phyloP scores from a whole-genome alignment of 2,888 invertebrate genomes.

The Xylota sylvarum region DNA sequence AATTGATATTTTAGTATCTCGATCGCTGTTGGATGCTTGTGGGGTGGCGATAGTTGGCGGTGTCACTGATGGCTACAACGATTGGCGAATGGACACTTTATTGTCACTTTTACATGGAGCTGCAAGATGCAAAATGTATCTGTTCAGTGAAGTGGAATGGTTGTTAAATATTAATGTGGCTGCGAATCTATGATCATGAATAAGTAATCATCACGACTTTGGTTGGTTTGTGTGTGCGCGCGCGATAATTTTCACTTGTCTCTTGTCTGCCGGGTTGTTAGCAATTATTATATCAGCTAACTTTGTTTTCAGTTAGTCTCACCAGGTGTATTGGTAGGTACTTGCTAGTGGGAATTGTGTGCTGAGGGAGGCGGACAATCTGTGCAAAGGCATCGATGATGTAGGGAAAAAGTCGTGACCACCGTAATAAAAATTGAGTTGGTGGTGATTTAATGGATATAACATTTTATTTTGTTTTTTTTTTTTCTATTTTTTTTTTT shows the following conservation, averaged over 20 bases:
- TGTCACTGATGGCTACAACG: slow-evolving; percentile 63
- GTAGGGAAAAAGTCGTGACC: slow-evolving; percentile 68
- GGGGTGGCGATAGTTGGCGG: slow-evolving; percentile 15
- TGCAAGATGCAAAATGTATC: slow-evolving; percentile 47
- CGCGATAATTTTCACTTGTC: slow-evolving; percentile 74
- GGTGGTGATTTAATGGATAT: slow-evolving; percentile 56
- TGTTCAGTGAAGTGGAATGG: slow-evolving; percentile 46
- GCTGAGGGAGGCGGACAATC: slow-evolving; percentile 28
- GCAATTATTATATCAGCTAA: slow-evolving; percentile 74
- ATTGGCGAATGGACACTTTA: slow-evolving; percentile 80
- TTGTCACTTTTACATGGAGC: slow-evolving; percentile 66
- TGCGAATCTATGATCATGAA: slow-evolving; percentile 76
- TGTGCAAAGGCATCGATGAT: slow-evolving; percentile 43
- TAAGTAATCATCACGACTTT: slow-evolving; percentile 76
- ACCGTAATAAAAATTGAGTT: slow-evolving; percentile 33
- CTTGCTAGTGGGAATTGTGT: background rate
- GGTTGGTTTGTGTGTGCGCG: slow-evolving; percentile 34
- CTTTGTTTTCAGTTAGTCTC: slow-evolving; percentile 33
- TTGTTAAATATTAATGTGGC: slow-evolving; percentile 77
- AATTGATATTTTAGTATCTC: slow-evolving; percentile 74
- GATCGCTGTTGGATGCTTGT: slow-evolving; percentile 65
- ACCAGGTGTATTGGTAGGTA: background rate
- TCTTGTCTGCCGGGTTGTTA: slow-evolving; percentile 70
- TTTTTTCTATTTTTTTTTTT: slow-evolving; percentile 10
- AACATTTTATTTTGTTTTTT: slow-evolving; percentile 17